Base-by-base conservation (phyloP, 2,797 vertebrate species). In the Myotis planiceps region DNA sequence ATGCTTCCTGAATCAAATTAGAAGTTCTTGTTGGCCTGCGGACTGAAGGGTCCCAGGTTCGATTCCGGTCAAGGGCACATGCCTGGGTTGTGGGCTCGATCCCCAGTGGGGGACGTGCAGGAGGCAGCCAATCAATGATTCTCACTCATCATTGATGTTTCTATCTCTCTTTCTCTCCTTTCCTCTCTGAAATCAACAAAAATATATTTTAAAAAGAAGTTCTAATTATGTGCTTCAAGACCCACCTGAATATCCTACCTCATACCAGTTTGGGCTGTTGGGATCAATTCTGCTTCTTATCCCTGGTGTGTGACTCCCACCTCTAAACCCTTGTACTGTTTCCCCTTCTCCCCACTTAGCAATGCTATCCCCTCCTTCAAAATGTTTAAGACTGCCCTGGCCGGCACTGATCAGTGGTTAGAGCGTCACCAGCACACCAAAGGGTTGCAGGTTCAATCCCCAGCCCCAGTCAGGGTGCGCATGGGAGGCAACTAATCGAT, bases 1-100 rank as follows among this genome's bases (percentile, higher is more conserved):
- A 84, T 66, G 58, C 65, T 34, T 96, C 68, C 71, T 92, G 63
- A 94, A 47, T 89, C 49, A 93, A 60, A 94, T 88, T 75, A 55
- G 60, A 85, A 89, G 89, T 82, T 63, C 37, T 81, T 60, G 58
- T 60, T 60, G 58, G 27, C 58, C 58, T 60, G 58, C 1, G 12
- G 58, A 60, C 45, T 60, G 27, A 60, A 60, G 58, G 39, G 63
- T 65, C 63, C 15, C 15, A 16, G 63, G n/a, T 32, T 8, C 0
- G 0, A 65, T 32, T 65, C 15, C 3, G 3, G n/a, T n/a, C n/a
- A n/a, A 65, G 14, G 60, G 15, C 60, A 65, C 60, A 65, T n/a
- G 60, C n/a, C 63, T 32, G n/a, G 63, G 15, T 65, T 32, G 63
- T 32, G 15, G 15, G 63, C 63, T 32, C 15, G 0, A 32, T 65